Percentiles rank a stretch among this genome's conserved stretches.
These are phyloP conservation scores for Antheraea mylitta DNA, from an alignment of 1,140 invertebrate genomes.

Conservation along the genomic window DNA sequence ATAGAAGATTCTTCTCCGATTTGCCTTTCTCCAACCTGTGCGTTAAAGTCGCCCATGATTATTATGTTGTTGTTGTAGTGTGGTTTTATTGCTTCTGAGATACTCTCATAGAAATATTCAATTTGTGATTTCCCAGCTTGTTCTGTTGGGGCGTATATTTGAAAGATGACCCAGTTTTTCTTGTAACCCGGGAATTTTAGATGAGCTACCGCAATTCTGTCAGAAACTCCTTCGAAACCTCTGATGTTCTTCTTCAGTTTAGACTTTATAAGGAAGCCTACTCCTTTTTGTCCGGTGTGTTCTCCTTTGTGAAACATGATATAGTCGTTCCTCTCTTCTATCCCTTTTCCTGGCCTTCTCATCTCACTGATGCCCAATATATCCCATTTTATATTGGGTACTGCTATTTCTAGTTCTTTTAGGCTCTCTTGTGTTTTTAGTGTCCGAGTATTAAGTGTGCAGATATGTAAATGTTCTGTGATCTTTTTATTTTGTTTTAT, in stretches of 20 bases:
- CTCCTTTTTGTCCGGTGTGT: constrained; percentile 21
- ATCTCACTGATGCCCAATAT: constrained; percentile 27
- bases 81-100: constrained; percentile 19
- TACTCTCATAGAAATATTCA: constrained; percentile 21
- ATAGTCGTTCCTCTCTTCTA: constrained; percentile 22
- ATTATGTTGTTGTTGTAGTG: too few species aligned
- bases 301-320: constrained; percentile 27
- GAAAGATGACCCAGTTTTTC: constrained; percentile 27
- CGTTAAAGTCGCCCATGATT: too few species aligned
- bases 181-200: constrained; percentile 10
- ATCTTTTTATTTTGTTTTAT: constrained; percentile 3
- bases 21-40: too few species aligned
- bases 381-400: constrained; percentile 29
- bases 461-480: not conserved
- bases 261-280: constrained; percentile 19
- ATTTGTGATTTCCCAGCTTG: constrained; percentile 20
- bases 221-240: too few species aligned
- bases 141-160: constrained; percentile 35
- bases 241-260: too few species aligned
- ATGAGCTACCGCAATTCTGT: too few species aligned
- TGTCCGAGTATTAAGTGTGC: constrained; percentile 11
- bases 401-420: constrained; percentile 29
- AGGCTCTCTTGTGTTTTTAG: constrained; percentile 24
- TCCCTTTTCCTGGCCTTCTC: constrained; percentile 26
- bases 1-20: too few species aligned